Percentiles rank a stretch among this genome's conserved stretches.
Conservation (phyloP, 2,797 vertebrate genomes). For the Amphiprion clarkii region DNA sequence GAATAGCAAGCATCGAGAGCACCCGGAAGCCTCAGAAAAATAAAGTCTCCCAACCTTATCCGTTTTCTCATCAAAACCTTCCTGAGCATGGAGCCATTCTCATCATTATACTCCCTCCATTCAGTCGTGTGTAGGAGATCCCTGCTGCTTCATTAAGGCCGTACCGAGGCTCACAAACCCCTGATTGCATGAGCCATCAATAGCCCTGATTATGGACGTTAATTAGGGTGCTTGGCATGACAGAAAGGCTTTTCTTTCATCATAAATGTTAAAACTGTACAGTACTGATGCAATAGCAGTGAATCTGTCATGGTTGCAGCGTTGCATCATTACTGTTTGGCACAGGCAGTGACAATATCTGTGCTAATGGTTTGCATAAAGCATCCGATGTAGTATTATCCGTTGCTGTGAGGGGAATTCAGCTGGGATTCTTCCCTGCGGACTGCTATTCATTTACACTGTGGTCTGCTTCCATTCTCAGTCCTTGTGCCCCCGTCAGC, state of each 20-base stretch:
- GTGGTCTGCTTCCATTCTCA: slow-evolving; percentile 42
- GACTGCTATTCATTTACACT: slow-evolving; percentile 61
- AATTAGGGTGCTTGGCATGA: slow-evolving; percentile 66
- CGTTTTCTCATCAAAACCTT: slow-evolving; percentile 69
- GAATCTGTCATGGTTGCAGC: slow-evolving; percentile 36
- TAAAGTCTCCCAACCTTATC: slow-evolving; percentile 66
- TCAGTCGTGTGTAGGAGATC: slow-evolving; percentile 62
- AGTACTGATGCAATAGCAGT: slow-evolving; percentile 52
- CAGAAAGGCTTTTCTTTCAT: slow-evolving; percentile 54
- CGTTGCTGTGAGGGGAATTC: slow-evolving; percentile 42
- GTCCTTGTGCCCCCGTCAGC: slow-evolving; percentile 62
- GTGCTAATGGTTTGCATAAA: slow-evolving; percentile 35
- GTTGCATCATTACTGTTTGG: slow-evolving; percentile 54
- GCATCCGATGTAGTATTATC: slow-evolving; percentile 41
- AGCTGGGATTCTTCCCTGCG: slow-evolving; percentile 33
- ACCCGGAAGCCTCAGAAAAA: slow-evolving; percentile 50
- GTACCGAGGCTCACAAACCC: slow-evolving; percentile 56
- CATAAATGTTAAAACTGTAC: slow-evolving; percentile 46
- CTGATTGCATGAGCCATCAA: slow-evolving; percentile 71
- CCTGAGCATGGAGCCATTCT: slow-evolving; percentile 58
- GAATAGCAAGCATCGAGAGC: slow-evolving; percentile 40
- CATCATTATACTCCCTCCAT: slow-evolving; percentile 64
- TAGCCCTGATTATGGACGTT: slow-evolving; percentile 74
- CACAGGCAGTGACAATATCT: slow-evolving; percentile 28
- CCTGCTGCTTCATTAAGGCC: slow-evolving; percentile 74